These are phyloP conservation scores for Gallinago jamesoni DNA, from an alignment of 2,113 vertebrate genomes.

Conservation along the genomic window DNA sequence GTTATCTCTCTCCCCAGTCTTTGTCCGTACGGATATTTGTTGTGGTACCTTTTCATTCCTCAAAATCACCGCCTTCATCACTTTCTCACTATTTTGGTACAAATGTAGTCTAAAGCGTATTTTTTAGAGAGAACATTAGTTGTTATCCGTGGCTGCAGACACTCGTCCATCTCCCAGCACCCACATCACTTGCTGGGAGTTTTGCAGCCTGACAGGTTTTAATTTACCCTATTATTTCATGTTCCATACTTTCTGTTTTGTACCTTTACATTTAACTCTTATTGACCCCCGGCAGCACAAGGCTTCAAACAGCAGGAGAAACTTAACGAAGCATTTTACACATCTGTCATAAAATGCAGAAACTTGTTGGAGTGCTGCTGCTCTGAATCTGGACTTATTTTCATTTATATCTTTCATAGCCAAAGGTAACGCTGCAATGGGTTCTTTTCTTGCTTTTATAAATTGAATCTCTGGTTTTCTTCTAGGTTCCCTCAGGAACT, in stretches of 20 bases:
- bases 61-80: background rate
- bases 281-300: background rate
- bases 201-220: background rate
- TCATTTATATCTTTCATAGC: background rate
- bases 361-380: background rate
- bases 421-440: background rate
- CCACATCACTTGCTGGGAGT: background rate
- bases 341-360: fast-evolving
- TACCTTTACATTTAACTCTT: background rate
- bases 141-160: background rate
- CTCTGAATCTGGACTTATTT: background rate
- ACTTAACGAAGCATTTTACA: background rate
- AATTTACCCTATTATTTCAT: background rate
- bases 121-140: background rate
- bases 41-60: background rate
- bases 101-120: fast-evolving
- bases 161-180: background rate
- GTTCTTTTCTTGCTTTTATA: background rate
- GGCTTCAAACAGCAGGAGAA: background rate
- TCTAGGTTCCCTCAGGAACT: slow-evolving; percentile 6
- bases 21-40: background rate
- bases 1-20: background rate
- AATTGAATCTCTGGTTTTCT: background rate
- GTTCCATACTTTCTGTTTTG: background rate
- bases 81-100: background rate